Percentiles rank a stretch among this genome's conserved stretches.
phyloP scores from a whole-genome alignment of 2,113 vertebrate genomes.

The Mus pahari region DNA sequence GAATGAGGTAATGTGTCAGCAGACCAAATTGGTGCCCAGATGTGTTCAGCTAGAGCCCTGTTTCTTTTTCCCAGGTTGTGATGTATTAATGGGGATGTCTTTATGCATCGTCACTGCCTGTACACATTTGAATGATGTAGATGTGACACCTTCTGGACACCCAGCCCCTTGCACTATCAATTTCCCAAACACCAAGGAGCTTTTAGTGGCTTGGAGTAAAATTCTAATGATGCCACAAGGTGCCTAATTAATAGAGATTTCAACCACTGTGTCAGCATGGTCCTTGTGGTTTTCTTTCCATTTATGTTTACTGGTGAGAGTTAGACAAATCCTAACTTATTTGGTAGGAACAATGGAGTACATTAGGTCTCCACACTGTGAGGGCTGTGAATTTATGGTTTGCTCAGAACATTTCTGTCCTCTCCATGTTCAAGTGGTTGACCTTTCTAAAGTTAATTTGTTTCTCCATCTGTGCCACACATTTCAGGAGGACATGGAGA shows the following conservation, averaged over 20 bases:
- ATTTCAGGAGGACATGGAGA: constrained; percentile 26
- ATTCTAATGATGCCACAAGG: constrained; percentile 45
- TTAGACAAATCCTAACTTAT: constrained; percentile 1
- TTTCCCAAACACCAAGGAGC: constrained; percentile 42
- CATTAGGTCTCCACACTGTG: constrained; percentile 11
- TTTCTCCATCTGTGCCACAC: constrained; percentile 58
- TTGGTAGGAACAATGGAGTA: neutral
- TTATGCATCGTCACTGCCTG: constrained; percentile 31
- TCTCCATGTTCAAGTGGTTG: neutral
- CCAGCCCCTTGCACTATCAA: neutral
- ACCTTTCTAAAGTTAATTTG: constrained; percentile 62
- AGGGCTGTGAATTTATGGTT: constrained; percentile 57
- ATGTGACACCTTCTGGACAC: constrained; percentile 34
- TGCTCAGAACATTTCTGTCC: constrained; percentile 42
- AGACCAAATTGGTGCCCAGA: constrained; percentile 38
- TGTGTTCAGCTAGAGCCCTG: constrained; percentile 38
- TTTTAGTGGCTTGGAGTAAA: constrained; percentile 41
- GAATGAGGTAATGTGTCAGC: constrained; percentile 44
- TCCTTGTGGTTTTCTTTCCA: neutral
- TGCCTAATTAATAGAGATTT: constrained; percentile 62
- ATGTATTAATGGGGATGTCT: constrained; percentile 45
- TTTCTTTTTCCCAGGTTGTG: constrained; percentile 12
- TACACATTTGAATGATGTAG: constrained; percentile 36
- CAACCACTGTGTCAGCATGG: neutral
- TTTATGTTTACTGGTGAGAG: neutral